Evolutionary conservation across 1,140 invertebrate species (phyloP).

Genomic region (Sminthurinus signatus): DNA sequence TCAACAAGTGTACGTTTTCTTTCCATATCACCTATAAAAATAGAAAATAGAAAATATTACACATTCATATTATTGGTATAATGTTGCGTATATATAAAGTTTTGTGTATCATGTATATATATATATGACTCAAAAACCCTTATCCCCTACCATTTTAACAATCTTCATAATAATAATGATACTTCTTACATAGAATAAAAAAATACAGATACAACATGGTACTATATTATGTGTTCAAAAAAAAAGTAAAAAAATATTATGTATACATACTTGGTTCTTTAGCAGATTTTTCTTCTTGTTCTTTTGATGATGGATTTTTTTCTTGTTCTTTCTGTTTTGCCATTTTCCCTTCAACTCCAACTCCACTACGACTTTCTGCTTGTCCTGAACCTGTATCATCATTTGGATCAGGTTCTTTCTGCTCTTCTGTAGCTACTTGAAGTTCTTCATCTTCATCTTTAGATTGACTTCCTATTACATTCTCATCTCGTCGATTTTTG

Average conservation of each 20-base stretch:
- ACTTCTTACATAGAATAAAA: too few species aligned
- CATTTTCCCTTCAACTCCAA: constrained; percentile 55
- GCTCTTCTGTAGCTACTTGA: constrained; percentile 39
- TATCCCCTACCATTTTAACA: too few species aligned
- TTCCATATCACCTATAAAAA: constrained; percentile 27
- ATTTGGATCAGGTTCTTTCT: constrained; percentile 25
- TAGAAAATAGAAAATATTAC: too few species aligned
- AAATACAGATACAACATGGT: too few species aligned
- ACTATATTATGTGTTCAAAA: background rate
- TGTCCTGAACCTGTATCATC: constrained; percentile 57
- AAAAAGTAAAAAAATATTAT: background rate
- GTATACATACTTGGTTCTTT: constrained; percentile 21
- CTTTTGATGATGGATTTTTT: too few species aligned
- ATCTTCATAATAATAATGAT: too few species aligned
- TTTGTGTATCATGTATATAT: too few species aligned
- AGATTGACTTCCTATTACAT: constrained; percentile 50
- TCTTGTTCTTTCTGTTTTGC: constrained; percentile 44
- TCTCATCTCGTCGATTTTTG: constrained; percentile 34
- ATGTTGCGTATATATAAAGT: too few species aligned
- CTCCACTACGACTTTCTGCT: constrained; percentile 54
- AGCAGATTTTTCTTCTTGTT: constrained; percentile 20
- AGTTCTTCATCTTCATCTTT: constrained; percentile 44
- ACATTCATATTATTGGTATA: too few species aligned
- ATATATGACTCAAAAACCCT: too few species aligned
- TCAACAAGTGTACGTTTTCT: constrained; percentile 27